phyloP scores from a whole-genome alignment of 2,113 vertebrate genomes.

The Nothobranchius kuhntae region DNA sequence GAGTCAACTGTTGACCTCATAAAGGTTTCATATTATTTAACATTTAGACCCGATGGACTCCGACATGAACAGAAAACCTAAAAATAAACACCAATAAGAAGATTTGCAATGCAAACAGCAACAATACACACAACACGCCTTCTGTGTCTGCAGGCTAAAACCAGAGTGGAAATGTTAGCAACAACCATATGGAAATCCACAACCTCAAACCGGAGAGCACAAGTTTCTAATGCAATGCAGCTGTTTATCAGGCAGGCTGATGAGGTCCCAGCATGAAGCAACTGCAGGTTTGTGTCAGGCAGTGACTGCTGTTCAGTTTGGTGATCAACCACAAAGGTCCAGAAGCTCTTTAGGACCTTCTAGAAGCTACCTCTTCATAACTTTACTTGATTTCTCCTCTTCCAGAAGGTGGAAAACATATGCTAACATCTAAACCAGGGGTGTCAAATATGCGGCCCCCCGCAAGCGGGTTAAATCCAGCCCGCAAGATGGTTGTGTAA shows the following conservation, averaged over 20 bases:
- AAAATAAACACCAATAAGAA: neutral
- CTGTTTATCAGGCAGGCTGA: neutral
- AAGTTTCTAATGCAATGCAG: slow-evolving; percentile 45
- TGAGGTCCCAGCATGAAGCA: neutral
- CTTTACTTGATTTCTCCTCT: no score
- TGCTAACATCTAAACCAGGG: no score
- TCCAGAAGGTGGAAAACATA: neutral
- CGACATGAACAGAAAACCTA: neutral
- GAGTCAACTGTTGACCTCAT: no score
- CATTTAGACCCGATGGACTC: neutral
- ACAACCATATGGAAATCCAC: slow-evolving; percentile 19
- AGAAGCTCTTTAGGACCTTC: neutral
- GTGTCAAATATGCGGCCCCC: no score
- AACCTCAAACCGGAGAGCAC: neutral
- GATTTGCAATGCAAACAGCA: slow-evolving; percentile 11
- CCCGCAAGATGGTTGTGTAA: no score
- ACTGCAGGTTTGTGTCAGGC: slow-evolving; percentile 11
- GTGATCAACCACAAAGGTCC: neutral
- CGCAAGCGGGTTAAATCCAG: no score
- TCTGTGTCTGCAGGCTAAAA: slow-evolving; percentile 16
- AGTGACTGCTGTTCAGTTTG: neutral
- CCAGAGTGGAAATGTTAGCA: neutral
- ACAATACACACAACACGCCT: neutral
- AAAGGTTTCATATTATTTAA: no score
- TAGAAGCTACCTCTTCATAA: neutral